phyloP scores from a whole-genome alignment of 2,888 invertebrate genomes.

The Ptilodon capucinus region DNA sequence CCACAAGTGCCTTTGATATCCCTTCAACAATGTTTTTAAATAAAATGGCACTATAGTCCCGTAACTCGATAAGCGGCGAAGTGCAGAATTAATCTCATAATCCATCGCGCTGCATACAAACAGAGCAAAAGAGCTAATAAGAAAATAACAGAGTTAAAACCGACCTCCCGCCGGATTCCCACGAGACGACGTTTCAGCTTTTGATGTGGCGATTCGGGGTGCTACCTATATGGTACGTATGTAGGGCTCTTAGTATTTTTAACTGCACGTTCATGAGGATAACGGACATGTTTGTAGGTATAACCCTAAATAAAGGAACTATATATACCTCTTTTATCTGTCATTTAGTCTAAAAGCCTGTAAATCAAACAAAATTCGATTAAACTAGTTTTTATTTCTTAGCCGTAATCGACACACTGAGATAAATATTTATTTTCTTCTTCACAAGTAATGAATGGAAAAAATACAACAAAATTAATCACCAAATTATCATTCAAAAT shows the following conservation, averaged over 20 bases:
- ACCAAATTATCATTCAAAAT: too few relatives aligned
- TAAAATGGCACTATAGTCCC: slow-evolving; percentile 5
- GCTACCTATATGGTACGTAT: too few relatives aligned
- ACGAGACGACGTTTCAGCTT: slow-evolving; percentile 54
- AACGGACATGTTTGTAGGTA: background rate
- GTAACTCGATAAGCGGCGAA: slow-evolving; percentile 37
- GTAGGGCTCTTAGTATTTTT: background rate
- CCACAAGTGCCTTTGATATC: too few relatives aligned
- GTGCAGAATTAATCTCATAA: slow-evolving; percentile 63
- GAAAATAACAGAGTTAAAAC: slow-evolving; percentile 57
- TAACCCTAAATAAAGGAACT: background rate
- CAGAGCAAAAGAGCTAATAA: slow-evolving; percentile 47
- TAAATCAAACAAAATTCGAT: too few relatives aligned
- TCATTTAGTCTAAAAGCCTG: too few relatives aligned
- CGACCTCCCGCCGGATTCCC: slow-evolving; percentile 55
- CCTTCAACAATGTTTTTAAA: background rate
- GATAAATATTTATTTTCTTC: too few relatives aligned
- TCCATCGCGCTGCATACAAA: slow-evolving; percentile 44
- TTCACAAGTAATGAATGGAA: too few relatives aligned
- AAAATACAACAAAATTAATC: too few relatives aligned
- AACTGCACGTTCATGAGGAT: background rate
- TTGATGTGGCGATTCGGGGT: slow-evolving; percentile 27
- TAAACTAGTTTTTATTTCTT: too few relatives aligned
- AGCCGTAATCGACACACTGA: too few relatives aligned
- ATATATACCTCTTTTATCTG: too few relatives aligned